Conservation (phyloP, 2,888 invertebrate genomes). For the Cephus nigrinus region DNA sequence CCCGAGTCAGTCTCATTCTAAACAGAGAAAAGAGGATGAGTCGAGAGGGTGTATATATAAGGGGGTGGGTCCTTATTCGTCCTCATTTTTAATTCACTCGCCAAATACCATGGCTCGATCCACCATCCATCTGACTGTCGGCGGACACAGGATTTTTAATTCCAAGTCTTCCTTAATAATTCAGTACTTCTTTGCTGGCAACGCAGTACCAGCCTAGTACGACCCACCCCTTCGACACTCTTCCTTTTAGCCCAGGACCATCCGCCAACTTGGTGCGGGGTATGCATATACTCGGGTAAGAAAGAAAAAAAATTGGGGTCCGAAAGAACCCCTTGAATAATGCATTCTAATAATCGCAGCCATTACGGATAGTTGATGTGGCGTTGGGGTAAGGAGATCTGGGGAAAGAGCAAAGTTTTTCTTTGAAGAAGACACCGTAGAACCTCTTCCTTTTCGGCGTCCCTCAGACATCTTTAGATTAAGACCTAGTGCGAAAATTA, state of each 20-base stretch:
- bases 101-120: slow-evolving; percentile 54
- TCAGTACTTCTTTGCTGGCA: slow-evolving; percentile 45
- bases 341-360: slow-evolving; percentile 57
- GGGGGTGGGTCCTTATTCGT: slow-evolving; percentile 36
- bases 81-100: slow-evolving; percentile 63
- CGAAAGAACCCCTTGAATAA: slow-evolving; percentile 52
- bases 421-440: slow-evolving; percentile 6
- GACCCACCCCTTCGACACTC: neutral
- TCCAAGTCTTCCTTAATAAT: slow-evolving; percentile 59
- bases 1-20: neutral
- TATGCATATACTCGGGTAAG: slow-evolving; percentile 1
- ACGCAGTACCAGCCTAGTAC: slow-evolving; percentile 2
- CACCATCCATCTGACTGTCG: slow-evolving; percentile 25
- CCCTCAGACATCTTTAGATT: slow-evolving; percentile 3
- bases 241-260: neutral
- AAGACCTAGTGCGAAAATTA: neutral
- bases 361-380: slow-evolving; percentile 42
- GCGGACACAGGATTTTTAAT: slow-evolving; percentile 56
- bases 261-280: slow-evolving; percentile 8
- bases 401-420: slow-evolving; percentile 13
- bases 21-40: neutral
- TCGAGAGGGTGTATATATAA: neutral
- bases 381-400: slow-evolving; percentile 1
- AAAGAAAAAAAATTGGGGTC: slow-evolving; percentile 36
- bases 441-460: slow-evolving; percentile 8